Evolutionary conservation across 1,140 invertebrate species (phyloP), one percentile per base, ranked within the genome.

Genomic region (Tetragonula clypearis): DNA sequence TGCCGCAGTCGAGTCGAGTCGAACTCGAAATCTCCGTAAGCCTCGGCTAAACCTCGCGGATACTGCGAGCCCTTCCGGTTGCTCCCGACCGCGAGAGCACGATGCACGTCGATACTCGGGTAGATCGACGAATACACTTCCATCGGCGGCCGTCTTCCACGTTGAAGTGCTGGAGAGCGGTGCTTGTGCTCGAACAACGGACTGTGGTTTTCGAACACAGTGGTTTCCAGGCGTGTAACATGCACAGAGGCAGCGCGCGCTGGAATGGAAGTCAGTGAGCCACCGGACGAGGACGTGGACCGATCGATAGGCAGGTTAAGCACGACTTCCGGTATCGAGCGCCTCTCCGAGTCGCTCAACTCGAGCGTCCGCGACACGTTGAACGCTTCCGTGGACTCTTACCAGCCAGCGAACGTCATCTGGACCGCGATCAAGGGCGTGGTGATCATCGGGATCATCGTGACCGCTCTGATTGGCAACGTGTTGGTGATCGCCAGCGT

Each of bases 401-500:
- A 81, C 14, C 86, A 89, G 8, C n/a, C 80, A 19, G 30, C 60
- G 17, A 81, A 56, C 68, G 55, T 89, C n/a, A 23, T 49, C 15
- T 72, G 88, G 30, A 80, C 84, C 15, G 79, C 89, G 1, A 81
- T 96, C 62, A 97, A 97, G 90, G 95, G 96, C 17, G 92, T 95
- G 23, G 94, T 97, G 68, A 97, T 97, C 95, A 95, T 96, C 74
- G 95, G 96, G 87, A 97, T 98, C 88, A 98, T 98, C 89, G 93
- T 97, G 19, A 96, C 96, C 9, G 97, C 97, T 74, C 96, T 98
- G 60, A 96, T 98, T 71, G 98, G 97, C 76, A 98, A 98, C 93
- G 94, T 97, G 60, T 93, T 98, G 79, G 97, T 98, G 83, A 98
- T 98, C 90, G 97, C 97, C 74, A 97, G 96, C 90, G 97, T 98